Base-by-base conservation (phyloP, 2,113 vertebrate genomes). In the Oxygymnocypris stewartii region DNA sequence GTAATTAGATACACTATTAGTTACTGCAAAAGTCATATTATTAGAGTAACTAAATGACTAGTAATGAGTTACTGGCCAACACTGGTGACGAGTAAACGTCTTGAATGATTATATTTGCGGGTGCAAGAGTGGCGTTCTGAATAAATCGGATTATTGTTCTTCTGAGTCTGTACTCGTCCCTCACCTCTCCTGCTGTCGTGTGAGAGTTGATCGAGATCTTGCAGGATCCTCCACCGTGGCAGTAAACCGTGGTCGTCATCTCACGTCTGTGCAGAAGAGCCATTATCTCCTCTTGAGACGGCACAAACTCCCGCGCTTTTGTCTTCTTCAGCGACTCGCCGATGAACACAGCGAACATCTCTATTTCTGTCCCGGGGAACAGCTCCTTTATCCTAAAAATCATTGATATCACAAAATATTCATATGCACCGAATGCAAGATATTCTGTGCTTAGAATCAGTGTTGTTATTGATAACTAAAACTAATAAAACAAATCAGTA, bases 131-230 rank as follows among this genome's bases (percentile, higher is more conserved):
- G 40, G 23, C n/a, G 12, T 74, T 13, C 40, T 47, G 23, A 75
- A 44, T 75, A 42, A 6, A 42, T 37, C 67, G 13, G 20, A 42
- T 23, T 73, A 20, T 9, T 7, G 67, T 11, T 40, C 18, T 11
- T 40, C 65, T 18, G 28, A 35, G 13, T 8, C 16, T 73, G 69
- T 71, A 2, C 11, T n/a, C 5, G 74, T 42, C 18, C 37, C 76
- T 57, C 54, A 94, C 94, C 92, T 95, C 94, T 91, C 94, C 94
- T 42, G 94, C 94, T 0, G 93, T 94, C 76, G 93, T 95, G 92
- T 98, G 97, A 9, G 97, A 97, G 89, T 96, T 96, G 90, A 98
- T 98, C 88, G 96, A 97, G 92, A 98, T 98, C 94, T 97, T 96
- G 91, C 97, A 98, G 90, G 97, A 97, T 37, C 97, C 97, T 80